Evolutionary conservation across 2,888 invertebrate species (phyloP).

Genomic region (Troides aeacus): DNA sequence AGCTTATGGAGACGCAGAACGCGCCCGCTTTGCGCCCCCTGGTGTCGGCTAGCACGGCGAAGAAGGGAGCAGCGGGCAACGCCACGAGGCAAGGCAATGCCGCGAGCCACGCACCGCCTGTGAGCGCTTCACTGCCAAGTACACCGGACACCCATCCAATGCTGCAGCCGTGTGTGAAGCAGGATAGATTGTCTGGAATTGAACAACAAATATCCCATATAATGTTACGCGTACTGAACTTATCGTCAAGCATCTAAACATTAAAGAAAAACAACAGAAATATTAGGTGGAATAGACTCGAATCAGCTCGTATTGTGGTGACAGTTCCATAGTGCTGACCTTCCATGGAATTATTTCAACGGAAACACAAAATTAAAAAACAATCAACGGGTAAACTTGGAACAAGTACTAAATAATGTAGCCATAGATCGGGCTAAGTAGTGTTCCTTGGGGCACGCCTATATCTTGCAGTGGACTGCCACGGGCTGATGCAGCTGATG

Average conservation of each 20-base stretch:
- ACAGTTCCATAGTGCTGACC: too few relatives aligned
- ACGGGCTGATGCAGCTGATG: too few relatives aligned
- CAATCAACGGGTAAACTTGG: too few relatives aligned
- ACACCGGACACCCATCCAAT: conserved; percentile 75
- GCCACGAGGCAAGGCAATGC: conserved; percentile 70
- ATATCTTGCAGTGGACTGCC: too few relatives aligned
- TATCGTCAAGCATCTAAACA: too few relatives aligned
- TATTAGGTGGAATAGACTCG: neutral
- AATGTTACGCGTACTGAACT: neutral
- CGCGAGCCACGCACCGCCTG: conserved; percentile 73
- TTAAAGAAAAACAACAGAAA: too few relatives aligned
- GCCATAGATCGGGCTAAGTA: too few relatives aligned
- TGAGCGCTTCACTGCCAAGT: conserved; percentile 64
- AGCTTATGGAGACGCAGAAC: conserved; percentile 61
- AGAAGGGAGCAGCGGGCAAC: conserved; percentile 70
- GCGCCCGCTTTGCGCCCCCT: conserved; percentile 67
- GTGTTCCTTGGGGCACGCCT: too few relatives aligned
- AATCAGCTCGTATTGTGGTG: neutral
- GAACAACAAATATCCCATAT: conserved; percentile 1
- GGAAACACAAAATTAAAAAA: too few relatives aligned
- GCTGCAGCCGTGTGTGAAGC: conserved; percentile 74
- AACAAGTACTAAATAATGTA: too few relatives aligned
- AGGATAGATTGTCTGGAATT: conserved; percentile 67
- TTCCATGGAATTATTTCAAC: too few relatives aligned
- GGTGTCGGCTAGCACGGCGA: conserved; percentile 68